A percentile compares a stretch with the other conserved stretches of the same genome.
These are phyloP conservation scores for Ditula angustiorana DNA, from an alignment of 2,888 invertebrate species.

Conservation along the genomic window DNA sequence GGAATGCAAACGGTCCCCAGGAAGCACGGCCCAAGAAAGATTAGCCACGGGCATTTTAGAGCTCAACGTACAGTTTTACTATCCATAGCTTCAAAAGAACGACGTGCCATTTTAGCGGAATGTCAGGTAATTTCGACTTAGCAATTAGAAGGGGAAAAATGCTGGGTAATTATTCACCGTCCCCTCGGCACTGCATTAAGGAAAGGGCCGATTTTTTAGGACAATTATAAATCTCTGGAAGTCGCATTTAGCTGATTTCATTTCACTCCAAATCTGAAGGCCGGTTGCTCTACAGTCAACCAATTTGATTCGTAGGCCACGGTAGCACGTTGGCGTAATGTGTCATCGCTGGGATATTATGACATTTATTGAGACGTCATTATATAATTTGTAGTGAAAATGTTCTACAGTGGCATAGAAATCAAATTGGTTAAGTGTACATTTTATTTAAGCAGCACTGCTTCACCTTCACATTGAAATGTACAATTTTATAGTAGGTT, in stretches of 20 bases:
- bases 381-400: too few species aligned
- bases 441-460: too few species aligned
- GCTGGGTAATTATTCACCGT: slow-evolving; percentile 38
- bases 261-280: not conserved
- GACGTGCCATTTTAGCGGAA: slow-evolving; percentile 34
- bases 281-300: not conserved
- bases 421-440: too few species aligned
- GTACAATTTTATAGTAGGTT: too few species aligned
- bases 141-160: slow-evolving; percentile 40
- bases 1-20: not conserved
- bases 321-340: too few species aligned
- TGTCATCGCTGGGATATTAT: too few species aligned
- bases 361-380: too few species aligned
- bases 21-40: not conserved
- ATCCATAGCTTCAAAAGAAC: slow-evolving; percentile 26
- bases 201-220: slow-evolving; percentile 35
- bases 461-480: too few species aligned
- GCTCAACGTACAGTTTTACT: slow-evolving; percentile 8
- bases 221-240: slow-evolving; percentile 38
- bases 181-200: slow-evolving; percentile 38
- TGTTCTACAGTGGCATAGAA: too few species aligned
- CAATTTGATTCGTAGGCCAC: too few species aligned
- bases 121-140: slow-evolving; percentile 37
- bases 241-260: slow-evolving; percentile 35
- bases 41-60: not conserved